Evolutionary conservation across 2,797 vertebrate genomes (phyloP), one percentile per base, ranked within the genome.

Genomic region (Pachyuromys duprasi): DNA sequence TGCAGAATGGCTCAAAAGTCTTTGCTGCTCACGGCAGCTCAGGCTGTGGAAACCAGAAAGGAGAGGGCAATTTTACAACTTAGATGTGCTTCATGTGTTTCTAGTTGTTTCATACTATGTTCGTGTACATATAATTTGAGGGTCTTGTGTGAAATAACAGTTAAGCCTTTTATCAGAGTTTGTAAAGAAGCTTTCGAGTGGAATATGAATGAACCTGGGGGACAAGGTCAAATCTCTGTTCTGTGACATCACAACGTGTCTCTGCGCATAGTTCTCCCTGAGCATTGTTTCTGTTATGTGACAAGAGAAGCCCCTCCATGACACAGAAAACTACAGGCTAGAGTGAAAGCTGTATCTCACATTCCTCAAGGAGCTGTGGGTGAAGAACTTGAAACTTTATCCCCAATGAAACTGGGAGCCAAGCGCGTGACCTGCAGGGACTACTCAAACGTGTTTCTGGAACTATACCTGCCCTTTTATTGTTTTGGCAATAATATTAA

Each of bases 271-370:
- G 6, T 74, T 72, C 79, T 97, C 96, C 31, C 39, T 90, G 53
- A 89, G 11, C 36, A 89, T 97, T 96, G 95, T 96, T 90, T 96
- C 89, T 26, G 6, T 80, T 49, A 94, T 89, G 4, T 98, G 95
- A 97, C 95, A 98, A 97, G 97, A 70, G 55, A 96, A 95, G 69
- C n/a, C 96, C 45, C 81, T 97, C 93, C 20, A 94, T 95, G 83
- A 96, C 89, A 95, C 62, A 96, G 95, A 98, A 98, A 98, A 98
- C 97, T 97, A 97, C 70, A 98, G 96, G 97, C 78, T 90, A 92
- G n/a, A 22, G 20, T 96, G 91, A 98, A 97, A 98, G 90, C 93
- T 97, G 12, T 89, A 82, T 75, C 97, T 98, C 89, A 78, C 93
- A 94, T 96, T 98, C 89, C 98, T 78, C 78, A 93, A 90, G 86